phyloP scores from a whole-genome alignment of 2,797 vertebrate species.

The Takifugu ocellatus region DNA sequence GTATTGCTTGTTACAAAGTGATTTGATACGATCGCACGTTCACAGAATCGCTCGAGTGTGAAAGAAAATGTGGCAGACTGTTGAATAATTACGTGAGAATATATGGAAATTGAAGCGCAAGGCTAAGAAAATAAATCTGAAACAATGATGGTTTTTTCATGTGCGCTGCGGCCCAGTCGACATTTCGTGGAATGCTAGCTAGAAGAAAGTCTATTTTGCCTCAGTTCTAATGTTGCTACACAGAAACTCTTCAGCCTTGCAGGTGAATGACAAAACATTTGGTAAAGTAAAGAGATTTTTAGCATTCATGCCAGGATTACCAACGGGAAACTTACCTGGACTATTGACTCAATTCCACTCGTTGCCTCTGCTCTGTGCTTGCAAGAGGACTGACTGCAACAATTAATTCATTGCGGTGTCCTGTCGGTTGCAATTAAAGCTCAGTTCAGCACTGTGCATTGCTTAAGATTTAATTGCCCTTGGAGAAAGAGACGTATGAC shows the following conservation, averaged over 20 bases:
- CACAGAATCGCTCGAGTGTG: constrained; percentile 21
- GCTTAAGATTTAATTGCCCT: constrained; percentile 55
- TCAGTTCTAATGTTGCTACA: too few species aligned
- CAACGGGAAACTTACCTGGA: too few species aligned
- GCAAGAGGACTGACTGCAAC: constrained; percentile 17
- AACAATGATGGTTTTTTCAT: not conserved
- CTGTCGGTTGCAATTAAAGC: constrained; percentile 45
- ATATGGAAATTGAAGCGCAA: constrained; percentile 28
- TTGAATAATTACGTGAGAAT: constrained; percentile 34
- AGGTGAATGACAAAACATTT: too few species aligned
- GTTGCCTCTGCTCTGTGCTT: not conserved
- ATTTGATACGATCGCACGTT: constrained; percentile 44
- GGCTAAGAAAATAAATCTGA: not conserved
- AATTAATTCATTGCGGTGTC: constrained; percentile 44
- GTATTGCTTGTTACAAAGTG: constrained; percentile 51
- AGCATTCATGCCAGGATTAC: too few species aligned
- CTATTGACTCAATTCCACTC: not conserved
- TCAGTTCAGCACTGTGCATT: constrained; percentile 34
- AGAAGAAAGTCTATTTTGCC: too few species aligned
- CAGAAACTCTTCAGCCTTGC: too few species aligned
- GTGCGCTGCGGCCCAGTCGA: not conserved
- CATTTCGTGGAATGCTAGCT: constrained; percentile 5
- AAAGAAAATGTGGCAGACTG: constrained; percentile 6
- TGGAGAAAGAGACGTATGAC: constrained; percentile 19
- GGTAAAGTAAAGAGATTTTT: too few species aligned